Percentiles rank a stretch among this genome's conserved stretches.
phyloP scores from a whole-genome alignment of 2,797 vertebrate genomes.

The Poeciliopsis presidionis region DNA sequence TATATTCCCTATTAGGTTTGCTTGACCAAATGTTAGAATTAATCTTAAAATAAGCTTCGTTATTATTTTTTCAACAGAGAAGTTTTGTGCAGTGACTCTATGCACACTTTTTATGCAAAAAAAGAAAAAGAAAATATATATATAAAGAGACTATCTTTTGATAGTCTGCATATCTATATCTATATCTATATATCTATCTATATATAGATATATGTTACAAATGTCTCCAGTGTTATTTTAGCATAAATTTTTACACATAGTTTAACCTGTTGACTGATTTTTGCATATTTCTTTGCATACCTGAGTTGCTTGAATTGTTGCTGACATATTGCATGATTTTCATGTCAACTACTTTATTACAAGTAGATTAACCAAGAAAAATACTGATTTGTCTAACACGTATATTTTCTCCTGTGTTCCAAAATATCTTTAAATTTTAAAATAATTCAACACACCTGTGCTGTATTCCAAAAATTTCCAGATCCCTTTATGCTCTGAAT shows the following conservation, averaged over 20 bases:
- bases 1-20: neutral
- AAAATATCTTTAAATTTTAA: conserved; percentile 32
- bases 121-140: too few species aligned
- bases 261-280: neutral
- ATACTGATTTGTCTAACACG: neutral
- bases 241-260: neutral
- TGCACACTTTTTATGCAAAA: too few species aligned
- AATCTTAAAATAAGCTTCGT: neutral
- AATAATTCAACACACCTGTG: conserved; percentile 50
- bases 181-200: too few species aligned
- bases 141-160: too few species aligned
- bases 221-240: neutral
- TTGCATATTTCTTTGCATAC: neutral
- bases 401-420: neutral
- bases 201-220: neutral
- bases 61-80: neutral
- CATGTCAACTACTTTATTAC: neutral
- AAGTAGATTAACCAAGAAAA: neutral
- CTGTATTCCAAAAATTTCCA: conserved; percentile 31
- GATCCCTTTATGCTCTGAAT: conserved; percentile 33
- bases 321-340: neutral
- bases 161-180: too few species aligned
- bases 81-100: neutral
- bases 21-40: neutral
- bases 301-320: neutral